Evolutionary conservation across 1,140 invertebrate genomes (phyloP).

Genomic region (Leucophenga varia): DNA sequence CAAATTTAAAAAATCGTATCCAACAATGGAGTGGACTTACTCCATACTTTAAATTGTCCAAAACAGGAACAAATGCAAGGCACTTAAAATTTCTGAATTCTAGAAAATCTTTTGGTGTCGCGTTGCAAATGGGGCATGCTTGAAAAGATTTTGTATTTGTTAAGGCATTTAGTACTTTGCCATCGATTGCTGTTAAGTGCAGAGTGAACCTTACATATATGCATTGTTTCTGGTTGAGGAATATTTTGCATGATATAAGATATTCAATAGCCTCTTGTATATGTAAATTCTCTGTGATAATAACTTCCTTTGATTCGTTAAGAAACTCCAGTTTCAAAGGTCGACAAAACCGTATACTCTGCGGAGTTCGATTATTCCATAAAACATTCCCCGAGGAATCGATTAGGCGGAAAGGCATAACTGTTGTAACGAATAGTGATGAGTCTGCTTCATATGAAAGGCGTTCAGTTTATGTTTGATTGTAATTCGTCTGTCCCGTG

Average conservation of each 20-base stretch:
- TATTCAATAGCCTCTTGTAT: constrained; percentile 7
- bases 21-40: constrained; percentile 17
- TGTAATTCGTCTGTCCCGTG: no score
- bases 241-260: neutral
- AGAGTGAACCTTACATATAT: constrained; percentile 12
- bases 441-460: no score
- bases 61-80: constrained; percentile 7
- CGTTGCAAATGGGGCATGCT: constrained; percentile 17
- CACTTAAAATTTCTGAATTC: constrained; percentile 7
- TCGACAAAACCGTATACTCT: neutral
- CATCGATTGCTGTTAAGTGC: constrained; percentile 18
- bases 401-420: no score
- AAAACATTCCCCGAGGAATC: no score
- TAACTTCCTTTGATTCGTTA: constrained; percentile 8
- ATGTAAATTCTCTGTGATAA: constrained; percentile 5
- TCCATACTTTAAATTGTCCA: constrained; percentile 13
- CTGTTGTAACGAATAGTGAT: no score
- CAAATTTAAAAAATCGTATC: constrained; percentile 20
- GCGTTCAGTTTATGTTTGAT: no score
- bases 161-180: constrained; percentile 20
- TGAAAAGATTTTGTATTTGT: constrained; percentile 10
- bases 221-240: constrained; percentile 2
- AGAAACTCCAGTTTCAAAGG: constrained; percentile 1
- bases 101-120: constrained; percentile 16
- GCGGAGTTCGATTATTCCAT: no score